phyloP scores from a whole-genome alignment of 1,140 invertebrate genomes.

The Drosophila melanogaster region Release_6_plus_ISO1_MT NT_033779.5:13146001-13146500 shows the following conservation, averaged over 20 bases:
- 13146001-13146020: constrained; percentile 8
- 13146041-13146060: constrained; percentile 52
- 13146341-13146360: neutral
- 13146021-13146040: constrained; percentile 11
- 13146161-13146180: constrained; percentile 62
- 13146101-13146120: constrained; percentile 40
- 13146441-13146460: too few relatives aligned
- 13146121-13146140: constrained; percentile 25
- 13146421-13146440: too few relatives aligned
- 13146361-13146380: neutral
- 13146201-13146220: constrained; percentile 65
- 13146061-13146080: constrained; percentile 46
- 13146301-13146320: neutral
- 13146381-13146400: too few relatives aligned
- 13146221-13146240: constrained; percentile 39
- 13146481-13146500: too few relatives aligned
- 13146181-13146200: constrained; percentile 44
- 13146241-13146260: constrained; percentile 63
- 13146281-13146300: constrained; percentile 44
- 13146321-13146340: neutral
- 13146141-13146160: constrained; percentile 50
- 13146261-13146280: constrained; percentile 78
- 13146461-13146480: too few relatives aligned
- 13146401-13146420: too few relatives aligned
- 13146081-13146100: constrained; percentile 48